phyloP scores from a whole-genome alignment of 2,797 vertebrate species.

The Mus minutoides region DNA sequence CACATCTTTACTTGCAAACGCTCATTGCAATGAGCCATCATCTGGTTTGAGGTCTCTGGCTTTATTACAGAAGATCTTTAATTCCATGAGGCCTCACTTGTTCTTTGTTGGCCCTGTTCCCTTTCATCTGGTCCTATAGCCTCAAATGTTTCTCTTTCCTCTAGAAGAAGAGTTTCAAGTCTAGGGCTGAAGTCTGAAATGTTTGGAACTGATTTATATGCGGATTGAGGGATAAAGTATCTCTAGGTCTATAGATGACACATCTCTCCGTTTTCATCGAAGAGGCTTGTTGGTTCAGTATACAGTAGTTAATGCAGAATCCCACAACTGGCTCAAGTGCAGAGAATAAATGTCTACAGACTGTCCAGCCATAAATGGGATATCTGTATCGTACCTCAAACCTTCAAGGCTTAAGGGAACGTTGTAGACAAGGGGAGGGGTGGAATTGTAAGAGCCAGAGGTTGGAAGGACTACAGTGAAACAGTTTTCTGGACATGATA shows the following conservation, averaged over 20 bases:
- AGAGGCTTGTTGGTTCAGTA: too few relatives aligned
- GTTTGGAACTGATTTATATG: background rate
- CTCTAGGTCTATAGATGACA: background rate
- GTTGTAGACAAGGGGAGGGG: background rate
- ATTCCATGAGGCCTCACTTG: background rate
- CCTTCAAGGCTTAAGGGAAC: background rate
- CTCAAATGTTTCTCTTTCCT: background rate
- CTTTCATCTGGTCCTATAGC: background rate
- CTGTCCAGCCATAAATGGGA: background rate
- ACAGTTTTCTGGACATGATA: background rate
- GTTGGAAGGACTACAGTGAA: background rate
- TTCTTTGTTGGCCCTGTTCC: background rate
- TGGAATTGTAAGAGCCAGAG: background rate
- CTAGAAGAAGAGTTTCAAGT: background rate
- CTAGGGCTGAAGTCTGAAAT: background rate
- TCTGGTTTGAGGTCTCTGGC: background rate
- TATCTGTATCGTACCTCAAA: background rate
- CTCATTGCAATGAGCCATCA: background rate
- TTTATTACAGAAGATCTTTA: background rate
- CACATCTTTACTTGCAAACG: background rate
- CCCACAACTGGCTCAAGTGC: background rate
- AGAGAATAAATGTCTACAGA: background rate
- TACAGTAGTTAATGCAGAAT: background rate
- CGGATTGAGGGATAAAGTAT: background rate
- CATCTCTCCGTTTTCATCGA: background rate